Conservation (phyloP, 2,888 invertebrate genomes). For the Ptychoptera contaminata region DNA sequence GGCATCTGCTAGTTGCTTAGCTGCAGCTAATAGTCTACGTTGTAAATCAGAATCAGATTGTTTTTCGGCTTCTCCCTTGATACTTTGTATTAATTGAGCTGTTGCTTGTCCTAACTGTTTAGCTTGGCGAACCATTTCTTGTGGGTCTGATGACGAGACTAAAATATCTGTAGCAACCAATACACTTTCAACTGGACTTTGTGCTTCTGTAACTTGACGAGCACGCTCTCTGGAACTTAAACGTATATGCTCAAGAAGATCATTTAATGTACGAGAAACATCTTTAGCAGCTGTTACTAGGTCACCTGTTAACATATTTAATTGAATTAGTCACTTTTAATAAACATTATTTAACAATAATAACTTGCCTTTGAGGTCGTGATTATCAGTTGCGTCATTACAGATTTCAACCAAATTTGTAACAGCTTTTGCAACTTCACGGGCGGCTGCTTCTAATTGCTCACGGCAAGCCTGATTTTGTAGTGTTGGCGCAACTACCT, state of each 20-base stretch:
- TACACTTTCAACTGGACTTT: conserved; percentile 75
- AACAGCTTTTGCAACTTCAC: conserved; percentile 84
- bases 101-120: conserved; percentile 85
- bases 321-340: too few species aligned
- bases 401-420: conserved; percentile 75
- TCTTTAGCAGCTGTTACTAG: conserved; percentile 72
- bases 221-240: conserved; percentile 46
- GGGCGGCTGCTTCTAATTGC: conserved; percentile 81
- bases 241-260: conserved; percentile 81
- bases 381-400: conserved; percentile 52
- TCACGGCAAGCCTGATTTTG: conserved; percentile 72
- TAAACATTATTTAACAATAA: too few species aligned
- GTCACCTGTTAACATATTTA: conserved; percentile 37
- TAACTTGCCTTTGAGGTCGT: conserved; percentile 28
- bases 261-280: conserved; percentile 76
- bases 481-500: conserved; percentile 77
- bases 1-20: conserved; percentile 88
- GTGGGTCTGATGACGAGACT: conserved; percentile 70
- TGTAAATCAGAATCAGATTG: conserved; percentile 81
- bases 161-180: conserved; percentile 79
- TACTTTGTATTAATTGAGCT: conserved; percentile 82
- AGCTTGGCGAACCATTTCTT: conserved; percentile 91
- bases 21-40: conserved; percentile 79
- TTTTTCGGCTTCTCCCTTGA: conserved; percentile 87
- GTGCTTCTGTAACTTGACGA: conserved; percentile 52